Conservation (phyloP, 2,888 invertebrate genomes). For the Colostygia pectinataria region DNA sequence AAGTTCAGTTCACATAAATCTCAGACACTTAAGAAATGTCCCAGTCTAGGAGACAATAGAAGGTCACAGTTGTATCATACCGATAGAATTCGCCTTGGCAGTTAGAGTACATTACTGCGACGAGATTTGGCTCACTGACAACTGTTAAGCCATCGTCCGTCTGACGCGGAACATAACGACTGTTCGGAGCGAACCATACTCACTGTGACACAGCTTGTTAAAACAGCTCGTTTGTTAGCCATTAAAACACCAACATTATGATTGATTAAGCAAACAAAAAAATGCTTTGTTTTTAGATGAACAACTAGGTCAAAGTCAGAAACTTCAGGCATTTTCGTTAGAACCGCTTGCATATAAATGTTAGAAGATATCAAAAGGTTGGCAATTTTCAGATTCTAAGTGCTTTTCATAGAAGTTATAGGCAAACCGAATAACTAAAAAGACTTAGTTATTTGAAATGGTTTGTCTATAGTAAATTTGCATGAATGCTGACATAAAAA, state of each 20-base stretch:
- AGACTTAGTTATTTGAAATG: no score
- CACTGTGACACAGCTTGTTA: slow-evolving; percentile 10
- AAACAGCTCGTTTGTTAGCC: slow-evolving; percentile 18
- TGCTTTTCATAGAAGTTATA: no score
- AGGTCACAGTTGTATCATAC: slow-evolving; percentile 72
- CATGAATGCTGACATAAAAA: no score
- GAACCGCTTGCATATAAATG: no score
- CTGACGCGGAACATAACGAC: slow-evolving; percentile 40
- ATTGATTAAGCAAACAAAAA: not conserved
- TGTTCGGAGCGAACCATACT: slow-evolving; percentile 30
- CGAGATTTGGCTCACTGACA: slow-evolving; percentile 69
- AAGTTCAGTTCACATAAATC: slow-evolving; percentile 17
- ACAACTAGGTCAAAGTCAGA: no score
- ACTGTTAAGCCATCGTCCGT: slow-evolving; percentile 45
- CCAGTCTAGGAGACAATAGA: slow-evolving; percentile 68
- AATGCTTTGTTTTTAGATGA: no score
- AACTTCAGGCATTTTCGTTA: no score
- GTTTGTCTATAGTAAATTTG: no score
- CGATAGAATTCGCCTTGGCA: slow-evolving; percentile 76
- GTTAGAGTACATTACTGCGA: slow-evolving; percentile 57
- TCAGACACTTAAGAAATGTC: slow-evolving; percentile 46
- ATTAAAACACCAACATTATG: not conserved
- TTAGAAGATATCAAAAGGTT: no score
- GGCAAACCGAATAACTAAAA: no score
- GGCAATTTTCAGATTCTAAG: no score